A percentile compares a stretch with the other conserved stretches of the same genome.
phyloP scores from a whole-genome alignment of 37 sponge, comb jelly and placozoan species.

The Eunapius fragilis region DNA sequence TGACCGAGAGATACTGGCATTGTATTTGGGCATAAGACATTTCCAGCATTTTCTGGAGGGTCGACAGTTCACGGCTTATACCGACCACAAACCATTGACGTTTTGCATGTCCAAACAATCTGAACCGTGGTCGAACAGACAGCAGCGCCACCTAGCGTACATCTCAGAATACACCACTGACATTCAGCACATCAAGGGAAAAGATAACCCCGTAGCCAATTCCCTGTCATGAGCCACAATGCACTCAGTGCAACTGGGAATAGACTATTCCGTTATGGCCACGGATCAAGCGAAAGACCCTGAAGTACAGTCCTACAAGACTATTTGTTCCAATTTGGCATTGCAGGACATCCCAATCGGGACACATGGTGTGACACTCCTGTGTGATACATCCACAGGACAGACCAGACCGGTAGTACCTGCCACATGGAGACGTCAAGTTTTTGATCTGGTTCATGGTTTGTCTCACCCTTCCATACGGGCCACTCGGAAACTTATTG shows the following conservation, averaged over 20 bases:
- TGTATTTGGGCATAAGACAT: slow-evolving; percentile 13
- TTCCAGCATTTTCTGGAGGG: slow-evolving; percentile 44
- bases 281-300: slow-evolving; percentile 24
- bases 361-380: not conserved
- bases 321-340: slow-evolving; percentile 8
- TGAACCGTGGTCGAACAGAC: slow-evolving; percentile 7
- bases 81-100: slow-evolving; percentile 30
- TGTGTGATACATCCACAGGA: slow-evolving; percentile 49
- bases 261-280: too few relatives aligned
- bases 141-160: slow-evolving; percentile 29
- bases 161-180: slow-evolving; percentile 7
- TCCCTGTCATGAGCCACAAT: too few relatives aligned
- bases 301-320: slow-evolving; percentile 33
- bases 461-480: slow-evolving; percentile 21
- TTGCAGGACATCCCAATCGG: slow-evolving; percentile 20
- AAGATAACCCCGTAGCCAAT: too few relatives aligned
- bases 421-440: slow-evolving; percentile 6
- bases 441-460: slow-evolving; percentile 32
- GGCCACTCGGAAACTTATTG: slow-evolving; percentile 21
- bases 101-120: slow-evolving; percentile 7
- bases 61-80: slow-evolving; percentile 9
- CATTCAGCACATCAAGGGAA: too few relatives aligned
- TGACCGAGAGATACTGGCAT: slow-evolving; percentile 46
- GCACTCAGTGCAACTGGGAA: too few relatives aligned
- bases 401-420: slow-evolving; percentile 36